phyloP scores from a whole-genome alignment of 2,888 invertebrate species.

The Lycophotia porphyrea region DNA sequence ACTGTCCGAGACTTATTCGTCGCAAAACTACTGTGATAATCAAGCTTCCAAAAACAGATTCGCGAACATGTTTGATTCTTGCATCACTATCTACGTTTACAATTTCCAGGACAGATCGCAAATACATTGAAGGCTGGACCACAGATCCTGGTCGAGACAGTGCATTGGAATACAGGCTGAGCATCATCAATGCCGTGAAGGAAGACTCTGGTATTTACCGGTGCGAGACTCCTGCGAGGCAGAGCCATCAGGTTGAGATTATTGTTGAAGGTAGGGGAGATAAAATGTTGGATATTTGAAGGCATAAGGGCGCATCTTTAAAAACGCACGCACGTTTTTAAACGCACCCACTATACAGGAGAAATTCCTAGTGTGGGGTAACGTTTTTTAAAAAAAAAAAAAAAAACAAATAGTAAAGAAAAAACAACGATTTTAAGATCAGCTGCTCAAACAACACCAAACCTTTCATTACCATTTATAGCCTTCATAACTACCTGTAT shows the following conservation, averaged over 20 bases:
- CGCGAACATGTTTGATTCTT: neutral
- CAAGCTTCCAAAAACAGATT: neutral
- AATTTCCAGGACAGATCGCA: conserved; percentile 76
- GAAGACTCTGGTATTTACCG: conserved; percentile 96
- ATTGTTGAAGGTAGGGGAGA: conserved; percentile 92
- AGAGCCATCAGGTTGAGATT: conserved; percentile 95
- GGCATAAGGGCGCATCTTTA: too few species aligned
- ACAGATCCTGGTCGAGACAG: conserved; percentile 95
- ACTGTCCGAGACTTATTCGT: neutral
- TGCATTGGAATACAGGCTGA: conserved; percentile 94
- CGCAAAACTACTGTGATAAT: neutral
- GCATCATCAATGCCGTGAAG: conserved; percentile 94
- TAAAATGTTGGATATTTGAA: too few species aligned
- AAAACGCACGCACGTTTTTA: too few species aligned
- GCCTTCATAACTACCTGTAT: too few species aligned
- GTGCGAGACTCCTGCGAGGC: conserved; percentile 96
- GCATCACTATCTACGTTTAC: neutral
- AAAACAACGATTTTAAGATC: too few species aligned
- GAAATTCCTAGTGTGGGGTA: too few species aligned
- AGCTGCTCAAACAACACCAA: too few species aligned
- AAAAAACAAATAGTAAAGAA: too few species aligned
- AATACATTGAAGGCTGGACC: conserved; percentile 94
- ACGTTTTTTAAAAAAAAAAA: too few species aligned
- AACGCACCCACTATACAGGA: too few species aligned
- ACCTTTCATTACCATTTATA: too few species aligned